A percentile compares a stretch with the other conserved stretches of the same genome.
These are phyloP conservation scores for Alcedo atthis DNA, from an alignment of 2,797 vertebrate species.

Conservation along the genomic window DNA sequence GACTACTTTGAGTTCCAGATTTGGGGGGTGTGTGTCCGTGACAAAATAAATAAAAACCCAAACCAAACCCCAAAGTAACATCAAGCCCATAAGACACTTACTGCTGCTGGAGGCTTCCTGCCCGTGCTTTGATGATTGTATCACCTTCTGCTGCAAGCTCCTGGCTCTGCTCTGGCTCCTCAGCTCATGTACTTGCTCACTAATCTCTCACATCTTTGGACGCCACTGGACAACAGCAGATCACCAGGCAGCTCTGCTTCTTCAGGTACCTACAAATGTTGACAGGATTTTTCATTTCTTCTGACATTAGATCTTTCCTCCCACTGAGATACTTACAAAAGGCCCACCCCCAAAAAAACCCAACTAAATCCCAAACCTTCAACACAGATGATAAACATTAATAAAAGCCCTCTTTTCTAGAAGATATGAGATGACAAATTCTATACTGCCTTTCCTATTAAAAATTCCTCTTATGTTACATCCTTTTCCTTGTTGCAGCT, in stretches of 20 bases:
- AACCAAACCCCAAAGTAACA: not conserved
- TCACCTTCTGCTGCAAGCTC: accelerated
- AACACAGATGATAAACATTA: not conserved
- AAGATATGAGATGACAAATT: accelerated
- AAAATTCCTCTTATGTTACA: accelerated
- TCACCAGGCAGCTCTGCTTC: not conserved
- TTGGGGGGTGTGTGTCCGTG: not conserved
- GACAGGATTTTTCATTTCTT: not conserved
- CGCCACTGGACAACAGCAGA: not conserved
- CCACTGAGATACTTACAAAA: not conserved
- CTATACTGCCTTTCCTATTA: not conserved
- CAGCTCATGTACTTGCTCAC: not conserved
- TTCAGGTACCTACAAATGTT: not conserved
- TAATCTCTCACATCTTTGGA: not conserved
- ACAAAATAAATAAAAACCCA: too few species aligned
- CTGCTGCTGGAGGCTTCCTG: not conserved
- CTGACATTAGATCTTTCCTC: not conserved
- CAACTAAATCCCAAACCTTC: not conserved
- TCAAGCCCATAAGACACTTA: not conserved
- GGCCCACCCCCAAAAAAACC: accelerated
- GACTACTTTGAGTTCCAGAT: not conserved
- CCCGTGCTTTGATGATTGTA: not conserved
- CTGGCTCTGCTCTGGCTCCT: not conserved
- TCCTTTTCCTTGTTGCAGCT: not conserved
- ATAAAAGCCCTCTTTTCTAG: not conserved